Evolutionary conservation across 1,140 invertebrate species (phyloP).

Genomic region (Drosophila tropicalis): DNA sequence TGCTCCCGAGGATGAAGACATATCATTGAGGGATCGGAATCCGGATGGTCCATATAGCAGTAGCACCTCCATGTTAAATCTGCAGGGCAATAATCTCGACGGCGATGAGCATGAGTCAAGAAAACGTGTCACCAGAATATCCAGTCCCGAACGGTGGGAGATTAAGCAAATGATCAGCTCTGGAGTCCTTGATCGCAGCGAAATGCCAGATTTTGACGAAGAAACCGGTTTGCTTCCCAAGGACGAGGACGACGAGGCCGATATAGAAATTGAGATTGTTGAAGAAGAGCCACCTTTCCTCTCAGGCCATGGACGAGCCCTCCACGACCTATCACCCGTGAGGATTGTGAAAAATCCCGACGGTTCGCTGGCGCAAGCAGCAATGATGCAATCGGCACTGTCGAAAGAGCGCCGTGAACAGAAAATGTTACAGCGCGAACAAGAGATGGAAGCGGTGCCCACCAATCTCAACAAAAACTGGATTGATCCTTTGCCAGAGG

Average conservation of each 20-base stretch:
- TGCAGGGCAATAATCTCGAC: conserved; percentile 87
- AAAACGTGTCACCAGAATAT: conserved; percentile 94
- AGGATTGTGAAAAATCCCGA: conserved; percentile 99
- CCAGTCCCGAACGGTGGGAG: conserved; percentile 97
- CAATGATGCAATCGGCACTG: conserved; percentile 99
- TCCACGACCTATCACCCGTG: conserved; percentile 96
- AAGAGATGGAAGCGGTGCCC: conserved; percentile 94
- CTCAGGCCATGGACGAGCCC: conserved; percentile 92
- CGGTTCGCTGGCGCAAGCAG: conserved; percentile 96
- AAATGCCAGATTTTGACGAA: conserved; percentile 96
- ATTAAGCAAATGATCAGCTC: conserved; percentile 95
- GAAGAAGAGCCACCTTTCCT: conserved; percentile 99
- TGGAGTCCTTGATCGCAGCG: conserved; percentile 92
- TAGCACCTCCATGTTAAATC: conserved; percentile 86
- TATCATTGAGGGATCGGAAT: conserved; percentile 90
- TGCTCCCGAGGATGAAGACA: conserved; percentile 86
- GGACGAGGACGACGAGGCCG: conserved; percentile 97
- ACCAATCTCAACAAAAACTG: conserved; percentile 95
- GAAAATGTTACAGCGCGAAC: conserved; percentile 95
- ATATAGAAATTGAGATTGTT: conserved; percentile 99
- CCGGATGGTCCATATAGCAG: conserved; percentile 89
- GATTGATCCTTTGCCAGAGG: conserved; percentile 97
- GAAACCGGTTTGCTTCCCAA: conserved; percentile 92
- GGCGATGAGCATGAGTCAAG: conserved; percentile 90
- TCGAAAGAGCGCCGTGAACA: conserved; percentile 98